These are phyloP conservation scores for Eolophus roseicapilla DNA, from an alignment of 2,113 vertebrate species.

Conservation along the genomic window DNA sequence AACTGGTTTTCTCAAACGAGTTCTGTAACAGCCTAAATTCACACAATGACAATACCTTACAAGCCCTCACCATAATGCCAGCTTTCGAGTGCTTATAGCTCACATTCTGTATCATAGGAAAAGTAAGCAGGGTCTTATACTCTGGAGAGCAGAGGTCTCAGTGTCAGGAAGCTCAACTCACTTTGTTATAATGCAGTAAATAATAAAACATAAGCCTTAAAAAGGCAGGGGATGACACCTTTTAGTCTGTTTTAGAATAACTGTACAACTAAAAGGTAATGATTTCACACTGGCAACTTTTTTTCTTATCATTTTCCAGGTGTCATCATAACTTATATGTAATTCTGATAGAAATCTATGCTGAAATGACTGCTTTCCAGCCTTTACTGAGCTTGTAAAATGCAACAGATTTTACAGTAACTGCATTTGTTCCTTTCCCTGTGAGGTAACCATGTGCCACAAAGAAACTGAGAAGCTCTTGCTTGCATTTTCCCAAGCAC, in stretches of 20 bases:
- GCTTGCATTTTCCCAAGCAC: neutral
- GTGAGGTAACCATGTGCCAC: neutral
- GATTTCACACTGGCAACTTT: neutral
- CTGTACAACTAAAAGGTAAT: neutral
- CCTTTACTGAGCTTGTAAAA: neutral
- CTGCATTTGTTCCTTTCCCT: neutral
- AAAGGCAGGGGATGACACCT: neutral
- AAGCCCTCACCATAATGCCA: neutral
- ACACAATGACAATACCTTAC: neutral
- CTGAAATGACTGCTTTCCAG: neutral
- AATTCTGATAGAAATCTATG: neutral
- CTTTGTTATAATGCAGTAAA: neutral
- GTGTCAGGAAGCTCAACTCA: neutral
- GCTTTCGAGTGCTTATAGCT: neutral
- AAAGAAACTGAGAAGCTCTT: neutral
- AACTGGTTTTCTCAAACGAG: neutral
- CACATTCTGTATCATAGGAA: slow-evolving; percentile 1
- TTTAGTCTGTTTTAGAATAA: neutral
- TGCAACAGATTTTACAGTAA: neutral
- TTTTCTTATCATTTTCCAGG: neutral
- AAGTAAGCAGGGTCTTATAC: neutral
- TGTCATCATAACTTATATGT: neutral
- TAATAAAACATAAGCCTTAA: neutral
- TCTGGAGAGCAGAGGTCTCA: neutral
- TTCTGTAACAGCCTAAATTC: neutral